Evolutionary conservation across 2,888 invertebrate genomes (phyloP), one percentile per base, ranked within the genome.

Genomic region (Microplitis manilae): DNA sequence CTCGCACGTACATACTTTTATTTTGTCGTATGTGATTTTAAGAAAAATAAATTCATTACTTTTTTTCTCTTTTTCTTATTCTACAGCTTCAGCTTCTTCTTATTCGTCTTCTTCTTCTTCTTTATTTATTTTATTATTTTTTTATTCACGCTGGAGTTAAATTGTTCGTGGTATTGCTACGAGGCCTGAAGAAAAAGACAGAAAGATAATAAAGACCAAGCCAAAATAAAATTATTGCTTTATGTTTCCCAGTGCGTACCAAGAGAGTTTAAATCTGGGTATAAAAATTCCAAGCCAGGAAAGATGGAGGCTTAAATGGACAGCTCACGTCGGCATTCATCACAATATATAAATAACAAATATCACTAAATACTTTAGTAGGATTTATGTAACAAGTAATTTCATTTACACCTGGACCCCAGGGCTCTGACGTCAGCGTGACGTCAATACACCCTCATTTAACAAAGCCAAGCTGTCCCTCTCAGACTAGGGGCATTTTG

Each of bases 151-250:
- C 20, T 15, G 20, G 62, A 17, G 20, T 7, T 17, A 20, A 62
- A 62, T 62, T 15, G 62, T 62, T 17, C 62, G 62, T 17, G 20
- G 62, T 62, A 62, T 20, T 20, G 62, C 20, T 17, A 30, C 62
- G n/a, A 0, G 15, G 15, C 62, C 20, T 13, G 13, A 13, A 50
- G 50, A 50, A 50, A 50, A 50, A 13, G 1, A 30, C 30, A 50
- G 50, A 50, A 62, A 62, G 62, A 62, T 62, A 62, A 62, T 62
- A 62, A 62, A 62, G 62, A 62, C 20, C 17, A 62, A 15, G 20
- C 62, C 62, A 20, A 62, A 80, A 79, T 85, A 86, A 86, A 86
- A 82, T 82, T 79, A 81, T 83, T 82, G 82, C 81, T 85, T 86
- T 85, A 86, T 83, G 85, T 68, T 74, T 77, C 85, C 83, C 86